Evolutionary conservation across 2,113 vertebrate genomes (phyloP).

Genomic region (Mormyrus iriodes): DNA sequence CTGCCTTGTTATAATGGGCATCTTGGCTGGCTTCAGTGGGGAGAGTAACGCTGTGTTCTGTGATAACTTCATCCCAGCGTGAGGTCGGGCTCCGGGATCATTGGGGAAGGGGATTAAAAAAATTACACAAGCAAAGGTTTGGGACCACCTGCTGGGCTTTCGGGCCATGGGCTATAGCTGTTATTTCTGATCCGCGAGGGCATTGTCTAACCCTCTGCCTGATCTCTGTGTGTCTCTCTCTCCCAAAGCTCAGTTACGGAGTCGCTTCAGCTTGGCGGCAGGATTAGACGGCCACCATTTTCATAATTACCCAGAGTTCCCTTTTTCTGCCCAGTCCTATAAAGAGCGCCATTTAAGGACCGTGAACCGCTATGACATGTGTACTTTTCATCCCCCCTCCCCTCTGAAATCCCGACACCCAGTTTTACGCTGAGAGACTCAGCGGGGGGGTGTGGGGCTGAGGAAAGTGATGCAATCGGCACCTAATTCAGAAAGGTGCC

Average conservation of each 20-base stretch:
- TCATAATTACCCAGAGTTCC: constrained; percentile 1
- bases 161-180: constrained; percentile 10
- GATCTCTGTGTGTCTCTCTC: constrained; percentile 13
- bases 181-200: constrained; percentile 28
- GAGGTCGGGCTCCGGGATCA: constrained; percentile 27
- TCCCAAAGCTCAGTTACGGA: constrained; percentile 9
- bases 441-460: background rate
- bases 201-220: constrained; percentile 28
- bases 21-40: constrained; percentile 76
- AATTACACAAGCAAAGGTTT: constrained; percentile 12
- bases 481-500: constrained; percentile 1
- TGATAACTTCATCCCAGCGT: constrained; percentile 91
- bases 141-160: constrained; percentile 37
- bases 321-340: constrained; percentile 5
- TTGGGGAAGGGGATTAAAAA: constrained; percentile 31
- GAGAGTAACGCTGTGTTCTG: constrained; percentile 81
- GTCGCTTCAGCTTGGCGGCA: constrained; percentile 1
- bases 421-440: background rate
- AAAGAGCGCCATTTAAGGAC: constrained; percentile 7
- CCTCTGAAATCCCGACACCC: background rate
- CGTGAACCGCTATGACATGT: background rate
- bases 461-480: background rate
- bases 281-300: constrained; percentile 26
- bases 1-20: constrained; percentile 74
- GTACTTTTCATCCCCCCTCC: background rate